phyloP scores from a whole-genome alignment of 2,113 vertebrate species.

The Etheostoma spectabile region DNA sequence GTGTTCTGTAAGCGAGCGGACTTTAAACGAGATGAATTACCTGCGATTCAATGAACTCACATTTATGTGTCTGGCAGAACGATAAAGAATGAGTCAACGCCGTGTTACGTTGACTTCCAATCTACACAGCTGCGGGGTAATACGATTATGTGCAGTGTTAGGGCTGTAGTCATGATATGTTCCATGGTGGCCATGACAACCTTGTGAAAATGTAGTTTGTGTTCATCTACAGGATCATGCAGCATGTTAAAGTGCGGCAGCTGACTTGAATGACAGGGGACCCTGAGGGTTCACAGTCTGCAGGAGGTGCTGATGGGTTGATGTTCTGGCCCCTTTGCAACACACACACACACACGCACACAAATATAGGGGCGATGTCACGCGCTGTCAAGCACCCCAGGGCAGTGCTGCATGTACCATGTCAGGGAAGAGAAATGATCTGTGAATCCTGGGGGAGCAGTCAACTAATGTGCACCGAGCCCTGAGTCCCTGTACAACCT shows the following conservation, averaged over 20 bases:
- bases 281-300: constrained; percentile 50
- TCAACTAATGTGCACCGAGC: constrained; percentile 77
- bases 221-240: constrained; percentile 33
- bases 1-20: background rate
- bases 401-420: constrained; percentile 75
- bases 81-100: background rate
- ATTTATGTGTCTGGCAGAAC: constrained; percentile 3
- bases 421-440: constrained; percentile 83
- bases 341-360: constrained; percentile 24
- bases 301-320: constrained; percentile 60
- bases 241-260: constrained; percentile 35
- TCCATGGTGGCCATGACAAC: constrained; percentile 23
- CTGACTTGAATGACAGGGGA: constrained; percentile 34
- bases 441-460: constrained; percentile 78
- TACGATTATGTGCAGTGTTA: background rate
- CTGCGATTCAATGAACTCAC: background rate
- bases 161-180: background rate
- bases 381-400: constrained; percentile 63
- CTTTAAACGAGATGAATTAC: constrained; percentile 13
- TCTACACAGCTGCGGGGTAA: constrained; percentile 9
- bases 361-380: constrained; percentile 48
- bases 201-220: constrained; percentile 25
- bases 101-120: background rate
- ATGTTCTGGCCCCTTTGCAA: constrained; percentile 43
- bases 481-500: constrained; percentile 74